A percentile compares a stretch with the other conserved stretches of the same genome.
These are phyloP conservation scores for Habroteleia sp. DNA, from an alignment of 2,888 invertebrate species.

Conservation along the genomic window DNA sequence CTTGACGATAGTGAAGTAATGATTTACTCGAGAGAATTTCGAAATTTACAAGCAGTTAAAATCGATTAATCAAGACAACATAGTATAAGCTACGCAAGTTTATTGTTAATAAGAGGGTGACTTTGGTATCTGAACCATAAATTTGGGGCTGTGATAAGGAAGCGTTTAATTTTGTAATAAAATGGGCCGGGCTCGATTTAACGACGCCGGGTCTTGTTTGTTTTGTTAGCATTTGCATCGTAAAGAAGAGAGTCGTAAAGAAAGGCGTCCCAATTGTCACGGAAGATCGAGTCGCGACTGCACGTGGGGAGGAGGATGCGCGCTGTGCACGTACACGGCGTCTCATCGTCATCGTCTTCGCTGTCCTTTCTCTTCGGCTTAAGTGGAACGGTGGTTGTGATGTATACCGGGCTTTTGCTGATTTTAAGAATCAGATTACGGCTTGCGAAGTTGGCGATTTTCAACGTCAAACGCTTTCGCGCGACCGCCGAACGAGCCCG, in stretches of 20 bases:
- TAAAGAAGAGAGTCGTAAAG: conserved; percentile 58
- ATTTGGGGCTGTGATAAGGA: conserved; percentile 5
- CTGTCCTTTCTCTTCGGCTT: conserved; percentile 49
- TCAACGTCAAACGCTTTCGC: conserved; percentile 26
- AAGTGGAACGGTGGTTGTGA: conserved; percentile 55
- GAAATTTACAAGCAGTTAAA: too few species aligned
- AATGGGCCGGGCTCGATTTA: conserved; percentile 47
- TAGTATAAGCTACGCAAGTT: too few species aligned
- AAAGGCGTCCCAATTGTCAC: conserved; percentile 64
- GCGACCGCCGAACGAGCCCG: conserved; percentile 12
- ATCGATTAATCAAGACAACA: too few species aligned
- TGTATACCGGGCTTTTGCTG: conserved; percentile 51
- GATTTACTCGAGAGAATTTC: too few species aligned
- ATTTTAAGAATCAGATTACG: conserved; percentile 53
- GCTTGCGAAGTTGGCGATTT: conserved; percentile 27
- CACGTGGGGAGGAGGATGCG: conserved; percentile 49
- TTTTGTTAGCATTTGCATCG: conserved; percentile 54
- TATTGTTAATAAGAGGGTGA: conserved; percentile 22
- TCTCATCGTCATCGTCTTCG: conserved; percentile 28
- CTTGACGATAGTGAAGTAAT: too few species aligned
- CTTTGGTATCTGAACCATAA: conserved; percentile 9
- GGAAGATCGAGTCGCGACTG: conserved; percentile 53
- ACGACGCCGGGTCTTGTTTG: conserved; percentile 49
- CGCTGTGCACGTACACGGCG: conserved; percentile 17
- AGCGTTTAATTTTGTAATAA: conserved; percentile 51